Percentiles rank a stretch among this genome's conserved stretches.
Conservation (phyloP, 2,113 vertebrate genomes). For the Strigops habroptila region DNA sequence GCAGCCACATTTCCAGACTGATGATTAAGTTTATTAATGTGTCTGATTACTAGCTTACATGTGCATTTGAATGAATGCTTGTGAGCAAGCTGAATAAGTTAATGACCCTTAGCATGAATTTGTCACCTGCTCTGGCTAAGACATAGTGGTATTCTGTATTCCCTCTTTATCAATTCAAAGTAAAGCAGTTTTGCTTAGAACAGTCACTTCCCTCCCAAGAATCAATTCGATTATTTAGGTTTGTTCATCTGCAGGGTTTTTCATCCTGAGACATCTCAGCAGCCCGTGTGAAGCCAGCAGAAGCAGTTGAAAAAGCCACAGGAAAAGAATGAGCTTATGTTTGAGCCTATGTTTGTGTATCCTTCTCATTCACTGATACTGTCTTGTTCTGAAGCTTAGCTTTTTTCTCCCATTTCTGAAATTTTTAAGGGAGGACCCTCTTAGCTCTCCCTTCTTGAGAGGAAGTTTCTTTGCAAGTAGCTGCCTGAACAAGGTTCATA, state of each 20-base stretch:
- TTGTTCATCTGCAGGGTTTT: neutral
- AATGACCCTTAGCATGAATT: neutral
- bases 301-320: neutral
- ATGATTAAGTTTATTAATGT: neutral
- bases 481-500: neutral
- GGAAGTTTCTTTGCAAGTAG: neutral
- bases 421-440: neutral
- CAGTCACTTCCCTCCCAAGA: neutral
- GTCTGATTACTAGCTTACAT: neutral
- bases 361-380: neutral
- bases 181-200: neutral
- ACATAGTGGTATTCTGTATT: neutral
- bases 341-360: neutral
- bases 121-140: neutral
- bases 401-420: neutral
- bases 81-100: neutral
- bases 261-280: neutral
- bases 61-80: neutral
- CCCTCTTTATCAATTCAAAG: neutral
- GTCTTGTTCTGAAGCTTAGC: neutral
- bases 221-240: neutral
- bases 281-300: neutral
- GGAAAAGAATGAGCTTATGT: neutral
- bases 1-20: neutral
- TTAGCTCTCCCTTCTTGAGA: neutral